These are phyloP conservation scores for Lepidocyrtoides sp. DNA, from an alignment of 2,888 invertebrate genomes.

Conservation along the genomic window DNA sequence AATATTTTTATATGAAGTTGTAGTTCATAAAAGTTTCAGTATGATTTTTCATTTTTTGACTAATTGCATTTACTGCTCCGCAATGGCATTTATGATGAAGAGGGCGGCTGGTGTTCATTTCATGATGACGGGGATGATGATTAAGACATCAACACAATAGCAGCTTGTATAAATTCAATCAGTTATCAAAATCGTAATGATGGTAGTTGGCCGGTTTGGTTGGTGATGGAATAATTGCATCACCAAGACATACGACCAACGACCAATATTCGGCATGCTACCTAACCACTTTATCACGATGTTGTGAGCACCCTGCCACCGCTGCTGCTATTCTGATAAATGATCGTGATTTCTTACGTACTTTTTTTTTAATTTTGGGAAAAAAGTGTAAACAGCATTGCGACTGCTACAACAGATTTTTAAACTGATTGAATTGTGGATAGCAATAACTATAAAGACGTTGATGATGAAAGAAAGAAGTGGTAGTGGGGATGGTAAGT, in stretches of 20 bases:
- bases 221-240: neutral
- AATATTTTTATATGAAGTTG: neutral
- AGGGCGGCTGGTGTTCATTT: neutral
- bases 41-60: constrained; percentile 17
- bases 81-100: neutral
- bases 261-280: too few species aligned
- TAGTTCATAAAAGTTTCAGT: neutral
- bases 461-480: neutral
- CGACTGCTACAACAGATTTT: neutral
- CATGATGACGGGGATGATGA: neutral
- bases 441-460: too few species aligned
- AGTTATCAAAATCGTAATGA: neutral
- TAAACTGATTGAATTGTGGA: neutral
- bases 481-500: neutral
- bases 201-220: neutral
- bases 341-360: neutral
- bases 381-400: neutral
- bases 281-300: too few species aligned
- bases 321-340: too few species aligned
- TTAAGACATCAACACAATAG: constrained; percentile 30
- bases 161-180: neutral
- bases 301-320: too few species aligned
- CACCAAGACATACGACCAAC: neutral
- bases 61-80: constrained; percentile 16
- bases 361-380: neutral